phyloP scores from a whole-genome alignment of 2,113 vertebrate genomes.

The Chaenocephalus aceratus region DNA sequence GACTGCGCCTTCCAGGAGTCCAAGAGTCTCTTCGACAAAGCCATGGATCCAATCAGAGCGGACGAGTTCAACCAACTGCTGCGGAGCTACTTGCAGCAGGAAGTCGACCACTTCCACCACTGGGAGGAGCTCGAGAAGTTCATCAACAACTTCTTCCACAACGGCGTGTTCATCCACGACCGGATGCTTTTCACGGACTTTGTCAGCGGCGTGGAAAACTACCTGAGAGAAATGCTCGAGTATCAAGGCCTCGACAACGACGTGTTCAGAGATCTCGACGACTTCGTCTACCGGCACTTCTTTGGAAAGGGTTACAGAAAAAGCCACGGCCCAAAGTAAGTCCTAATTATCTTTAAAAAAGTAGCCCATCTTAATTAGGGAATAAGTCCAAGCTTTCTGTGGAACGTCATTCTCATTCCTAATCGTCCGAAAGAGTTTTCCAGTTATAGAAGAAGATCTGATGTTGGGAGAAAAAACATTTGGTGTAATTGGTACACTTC shows the following conservation, averaged over 20 bases:
- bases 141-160: constrained; percentile 90
- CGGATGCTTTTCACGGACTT: constrained; percentile 97
- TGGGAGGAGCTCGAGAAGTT: constrained; percentile 94
- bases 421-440: too few relatives aligned
- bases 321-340: constrained; percentile 89
- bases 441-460: too few relatives aligned
- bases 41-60: constrained; percentile 87
- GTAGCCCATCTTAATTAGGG: background rate
- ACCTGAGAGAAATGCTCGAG: constrained; percentile 90
- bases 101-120: constrained; percentile 90
- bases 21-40: constrained; percentile 88
- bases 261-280: constrained; percentile 90
- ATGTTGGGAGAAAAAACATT: too few relatives aligned
- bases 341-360: background rate
- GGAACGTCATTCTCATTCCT: too few relatives aligned
- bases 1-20: constrained; percentile 92
- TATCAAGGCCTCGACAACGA: constrained; percentile 85
- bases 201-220: constrained; percentile 91
- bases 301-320: constrained; percentile 88
- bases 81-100: constrained; percentile 90
- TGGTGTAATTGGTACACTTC: too few relatives aligned
- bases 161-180: constrained; percentile 94
- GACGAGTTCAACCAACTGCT: constrained; percentile 93
- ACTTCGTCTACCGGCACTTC: constrained; percentile 92
- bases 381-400: background rate